Evolutionary conservation across 1,140 invertebrate species (phyloP).

Genomic region (Aphelenchoides besseyi): DNA sequence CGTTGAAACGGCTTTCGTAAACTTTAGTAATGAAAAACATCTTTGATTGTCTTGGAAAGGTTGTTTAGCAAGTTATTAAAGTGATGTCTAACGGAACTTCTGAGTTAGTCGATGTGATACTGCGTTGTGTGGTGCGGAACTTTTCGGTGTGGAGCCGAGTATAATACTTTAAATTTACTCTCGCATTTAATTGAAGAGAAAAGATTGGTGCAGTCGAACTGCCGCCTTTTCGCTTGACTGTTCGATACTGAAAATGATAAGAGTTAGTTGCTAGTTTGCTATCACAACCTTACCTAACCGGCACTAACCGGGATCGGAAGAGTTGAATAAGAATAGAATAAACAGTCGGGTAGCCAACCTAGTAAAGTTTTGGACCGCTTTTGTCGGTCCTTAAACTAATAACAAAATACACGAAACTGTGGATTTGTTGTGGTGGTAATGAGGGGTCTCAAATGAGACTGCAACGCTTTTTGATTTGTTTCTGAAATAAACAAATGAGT

Average conservation of each 20-base stretch:
- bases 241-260: too few relatives aligned
- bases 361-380: not conserved
- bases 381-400: not conserved
- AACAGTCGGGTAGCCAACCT: conserved; percentile 1
- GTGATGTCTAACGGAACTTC: too few relatives aligned
- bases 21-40: not conserved
- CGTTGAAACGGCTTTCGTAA: not conserved
- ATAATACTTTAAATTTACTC: not conserved
- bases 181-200: conserved; percentile 1
- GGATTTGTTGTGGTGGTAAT: too few relatives aligned
- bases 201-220: not conserved
- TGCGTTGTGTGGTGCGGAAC: not conserved
- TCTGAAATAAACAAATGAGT: conserved; percentile 1
- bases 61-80: too few relatives aligned
- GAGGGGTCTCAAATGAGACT: not conserved
- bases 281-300: too few relatives aligned
- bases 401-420: too few relatives aligned
- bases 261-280: too few relatives aligned
- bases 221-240: not conserved
- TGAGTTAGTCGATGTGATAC: too few relatives aligned
- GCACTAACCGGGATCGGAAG: too few relatives aligned
- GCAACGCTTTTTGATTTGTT: too few relatives aligned
- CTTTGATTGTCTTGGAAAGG: too few relatives aligned
- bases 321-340: conserved; percentile 6
- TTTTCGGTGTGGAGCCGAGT: conserved; percentile 12